A percentile compares a stretch with the other conserved stretches of the same genome.
These are phyloP conservation scores for Rafetus swinhoei DNA, from an alignment of 2,113 vertebrate genomes.

Conservation along the genomic window DNA sequence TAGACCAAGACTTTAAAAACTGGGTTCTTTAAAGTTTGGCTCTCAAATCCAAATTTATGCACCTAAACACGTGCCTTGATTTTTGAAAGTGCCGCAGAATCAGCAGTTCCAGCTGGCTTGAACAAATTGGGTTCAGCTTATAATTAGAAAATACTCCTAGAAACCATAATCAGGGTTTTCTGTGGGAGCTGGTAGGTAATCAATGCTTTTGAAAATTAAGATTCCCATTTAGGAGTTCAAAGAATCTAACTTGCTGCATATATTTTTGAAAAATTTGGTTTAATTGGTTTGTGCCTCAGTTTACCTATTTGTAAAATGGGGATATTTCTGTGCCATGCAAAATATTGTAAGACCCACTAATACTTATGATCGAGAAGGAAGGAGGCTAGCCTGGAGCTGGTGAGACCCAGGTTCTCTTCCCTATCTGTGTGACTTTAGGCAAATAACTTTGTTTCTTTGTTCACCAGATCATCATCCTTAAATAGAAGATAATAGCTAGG, in stretches of 20 bases:
- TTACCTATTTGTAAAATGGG: background rate
- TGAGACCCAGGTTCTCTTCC: background rate
- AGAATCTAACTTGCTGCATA: background rate
- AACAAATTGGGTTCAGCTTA: background rate
- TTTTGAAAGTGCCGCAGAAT: background rate
- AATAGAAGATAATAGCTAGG: background rate
- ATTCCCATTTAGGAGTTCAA: background rate
- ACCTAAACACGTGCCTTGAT: background rate
- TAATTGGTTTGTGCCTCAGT: background rate
- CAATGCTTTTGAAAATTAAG: background rate
- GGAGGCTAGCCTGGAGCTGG: accelerated
- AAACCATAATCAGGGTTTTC: background rate
- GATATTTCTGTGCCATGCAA: background rate
- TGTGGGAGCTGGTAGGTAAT: background rate
- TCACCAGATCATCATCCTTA: background rate
- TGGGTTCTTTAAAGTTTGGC: background rate
- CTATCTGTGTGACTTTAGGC: background rate
- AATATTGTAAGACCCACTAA: background rate
- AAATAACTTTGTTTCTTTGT: accelerated
- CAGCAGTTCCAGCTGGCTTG: accelerated
- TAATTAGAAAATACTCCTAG: background rate
- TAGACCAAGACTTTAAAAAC: slow-evolving; percentile 17
- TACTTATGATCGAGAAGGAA: background rate
- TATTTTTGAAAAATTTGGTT: background rate
- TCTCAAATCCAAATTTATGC: background rate